Percentiles rank a stretch among this genome's conserved stretches.
Evolutionary conservation across 1,140 invertebrate genomes (phyloP).

Genomic region (Hypothenemus hampei): DNA sequence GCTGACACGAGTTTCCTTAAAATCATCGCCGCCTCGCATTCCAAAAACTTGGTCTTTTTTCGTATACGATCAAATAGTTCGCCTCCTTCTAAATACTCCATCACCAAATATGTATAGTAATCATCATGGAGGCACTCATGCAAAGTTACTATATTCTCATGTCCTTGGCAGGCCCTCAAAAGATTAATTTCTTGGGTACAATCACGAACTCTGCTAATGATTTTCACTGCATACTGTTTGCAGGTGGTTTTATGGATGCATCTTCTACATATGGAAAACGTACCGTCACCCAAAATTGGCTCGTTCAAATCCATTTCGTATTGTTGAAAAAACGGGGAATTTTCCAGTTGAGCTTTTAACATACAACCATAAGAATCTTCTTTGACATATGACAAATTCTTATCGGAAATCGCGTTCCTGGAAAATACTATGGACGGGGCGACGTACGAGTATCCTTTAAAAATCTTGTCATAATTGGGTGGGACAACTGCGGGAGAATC

Average conservation of each 20-base stretch:
- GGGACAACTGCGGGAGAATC: conserved; percentile 89
- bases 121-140: conserved; percentile 78
- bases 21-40: conserved; percentile 62
- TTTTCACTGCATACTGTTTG: conserved; percentile 84
- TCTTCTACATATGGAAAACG: conserved; percentile 81
- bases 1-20: conserved; percentile 76
- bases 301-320: conserved; percentile 70
- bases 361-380: conserved; percentile 43
- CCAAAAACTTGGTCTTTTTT: conserved; percentile 61
- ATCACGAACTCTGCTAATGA: conserved; percentile 76
- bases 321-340: conserved; percentile 79
- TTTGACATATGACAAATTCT: conserved; percentile 39
- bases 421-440: conserved; percentile 87
- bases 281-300: conserved; percentile 77
- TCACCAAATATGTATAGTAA: conserved; percentile 77
- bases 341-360: conserved; percentile 50
- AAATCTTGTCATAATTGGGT: conserved; percentile 79
- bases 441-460: conserved; percentile 91
- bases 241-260: conserved; percentile 66
- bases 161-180: conserved; percentile 76
- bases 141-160: conserved; percentile 82
- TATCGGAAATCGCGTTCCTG: conserved; percentile 71
- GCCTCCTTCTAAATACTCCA: conserved; percentile 80
- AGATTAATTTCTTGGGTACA: conserved; percentile 72
- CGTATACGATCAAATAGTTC: conserved; percentile 73